Conservation (phyloP, 2,888 invertebrate species). For the Lepidonotus clava region DNA sequence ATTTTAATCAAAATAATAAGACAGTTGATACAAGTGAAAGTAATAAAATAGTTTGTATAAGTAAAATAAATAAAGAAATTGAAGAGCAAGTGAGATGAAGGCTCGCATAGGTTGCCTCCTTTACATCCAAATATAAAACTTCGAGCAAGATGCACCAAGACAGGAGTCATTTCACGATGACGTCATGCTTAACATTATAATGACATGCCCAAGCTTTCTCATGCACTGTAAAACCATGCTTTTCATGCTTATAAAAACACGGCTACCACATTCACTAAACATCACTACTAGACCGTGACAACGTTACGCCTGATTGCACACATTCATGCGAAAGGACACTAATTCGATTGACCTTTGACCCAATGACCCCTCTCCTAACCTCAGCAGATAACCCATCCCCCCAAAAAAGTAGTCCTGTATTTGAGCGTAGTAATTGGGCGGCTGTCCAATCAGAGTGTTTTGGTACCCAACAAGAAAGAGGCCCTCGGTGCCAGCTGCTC, state of each 20-base stretch:
- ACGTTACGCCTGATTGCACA: neutral
- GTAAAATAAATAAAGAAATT: no score
- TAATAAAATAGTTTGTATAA: no score
- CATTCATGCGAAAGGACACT: neutral
- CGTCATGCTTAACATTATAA: neutral
- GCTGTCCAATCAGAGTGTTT: neutral
- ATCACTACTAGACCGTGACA: neutral
- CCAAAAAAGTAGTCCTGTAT: neutral
- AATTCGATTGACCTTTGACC: neutral
- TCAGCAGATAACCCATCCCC: neutral
- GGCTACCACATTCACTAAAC: neutral
- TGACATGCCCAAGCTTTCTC: neutral
- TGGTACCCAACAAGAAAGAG: neutral
- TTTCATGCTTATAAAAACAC: neutral
- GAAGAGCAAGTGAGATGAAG: no score
- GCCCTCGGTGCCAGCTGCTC: neutral
- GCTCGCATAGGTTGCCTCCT: no score
- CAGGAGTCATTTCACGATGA: neutral
- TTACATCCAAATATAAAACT: no score
- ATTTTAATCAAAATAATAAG: no score
- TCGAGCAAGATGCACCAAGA: constrained; percentile 5
- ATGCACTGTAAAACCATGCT: neutral
- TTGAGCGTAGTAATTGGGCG: neutral
- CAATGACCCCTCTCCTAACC: neutral
- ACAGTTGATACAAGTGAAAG: no score